A percentile compares a stretch with the other conserved stretches of the same genome.
Evolutionary conservation across 2,888 invertebrate species (phyloP).

Genomic region (Chymomyza fuscimana): DNA sequence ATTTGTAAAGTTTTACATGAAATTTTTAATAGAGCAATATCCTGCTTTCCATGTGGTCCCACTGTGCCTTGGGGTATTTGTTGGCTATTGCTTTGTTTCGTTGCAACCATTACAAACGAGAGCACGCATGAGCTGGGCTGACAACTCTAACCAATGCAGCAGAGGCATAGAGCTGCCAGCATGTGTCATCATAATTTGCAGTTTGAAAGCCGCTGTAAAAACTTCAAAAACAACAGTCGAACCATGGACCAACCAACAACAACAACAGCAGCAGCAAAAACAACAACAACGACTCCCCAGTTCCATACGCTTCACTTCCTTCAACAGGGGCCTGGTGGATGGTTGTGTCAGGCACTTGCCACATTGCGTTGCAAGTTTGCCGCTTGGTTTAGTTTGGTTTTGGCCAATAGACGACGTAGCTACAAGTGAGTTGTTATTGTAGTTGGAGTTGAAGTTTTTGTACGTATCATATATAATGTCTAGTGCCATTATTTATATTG

Average conservation of each 20-base stretch:
- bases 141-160: background rate
- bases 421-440: slow-evolving; percentile 14
- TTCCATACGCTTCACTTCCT: background rate
- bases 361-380: background rate
- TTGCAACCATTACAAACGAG: slow-evolving; percentile 4
- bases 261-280: too few relatives aligned
- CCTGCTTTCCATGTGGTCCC: background rate
- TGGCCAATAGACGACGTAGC: slow-evolving; percentile 1
- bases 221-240: slow-evolving; percentile 1
- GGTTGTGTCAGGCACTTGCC: background rate
- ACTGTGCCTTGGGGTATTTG: background rate
- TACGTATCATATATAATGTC: slow-evolving; percentile 1
- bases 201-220: slow-evolving; percentile 1
- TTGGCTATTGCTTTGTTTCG: background rate
- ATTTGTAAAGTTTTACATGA: background rate
- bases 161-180: background rate
- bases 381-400: slow-evolving; percentile 3
- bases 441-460: background rate
- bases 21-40: background rate
- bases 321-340: background rate
- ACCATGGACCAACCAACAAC: background rate
- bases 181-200: slow-evolving; percentile 8
- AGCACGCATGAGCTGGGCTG: slow-evolving; percentile 1
- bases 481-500: slow-evolving; percentile 45
- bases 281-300: background rate